Base-by-base conservation (phyloP, 1,140 invertebrate genomes). In the Drosophila teissieri region DNA sequence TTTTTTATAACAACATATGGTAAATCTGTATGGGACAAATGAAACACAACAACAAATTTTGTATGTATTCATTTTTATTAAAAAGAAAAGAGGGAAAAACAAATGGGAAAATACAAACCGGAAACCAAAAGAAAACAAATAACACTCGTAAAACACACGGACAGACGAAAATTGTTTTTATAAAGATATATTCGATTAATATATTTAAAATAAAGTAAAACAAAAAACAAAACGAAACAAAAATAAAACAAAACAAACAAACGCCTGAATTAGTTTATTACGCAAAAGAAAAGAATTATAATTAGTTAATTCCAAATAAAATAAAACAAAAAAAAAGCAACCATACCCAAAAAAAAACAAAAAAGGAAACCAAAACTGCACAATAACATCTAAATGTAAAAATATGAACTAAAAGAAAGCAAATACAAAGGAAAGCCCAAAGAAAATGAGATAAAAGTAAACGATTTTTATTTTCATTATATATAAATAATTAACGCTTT, bases 401-500 rank as follows among this genome's bases (percentile, higher is more conserved):
- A 80, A 78, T 81, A 82, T 86, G 48, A 86, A 90, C 78, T 74
- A 79, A 88, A 76, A 14, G 14, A 39, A 74, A 51, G 49, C 51
- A 76, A 80, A 67, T 56, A 45, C 67, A 55, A 76, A 70, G 44
- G 36, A 67, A 75, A 57, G 79, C 79, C 78, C 79, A 51, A 76
- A 61, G 40, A 56, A 75, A 67, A 42, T 57, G 72, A 73, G 57
- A 73, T 70, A 78, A 52, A 67, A 61, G 67, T 49, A 61, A 74
- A 85, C 52, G 53, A 80, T 81, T 90, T 85, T 90, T 82, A 90
- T 85, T 90, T 90, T 53, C 69, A 80, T 90, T 90, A 83, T 55
- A 90, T 91, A 91, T 91, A 91, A 91, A 91, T 91, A 90, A 89
- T 90, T 91, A 85, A 74, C 48, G 78, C 80, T 89, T 91, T 91